Percentiles rank a stretch among this genome's conserved stretches.
These are phyloP conservation scores for Rambutsinella grinnellia DNA, from an alignment of 2,888 invertebrate species.

Conservation along the genomic window DNA sequence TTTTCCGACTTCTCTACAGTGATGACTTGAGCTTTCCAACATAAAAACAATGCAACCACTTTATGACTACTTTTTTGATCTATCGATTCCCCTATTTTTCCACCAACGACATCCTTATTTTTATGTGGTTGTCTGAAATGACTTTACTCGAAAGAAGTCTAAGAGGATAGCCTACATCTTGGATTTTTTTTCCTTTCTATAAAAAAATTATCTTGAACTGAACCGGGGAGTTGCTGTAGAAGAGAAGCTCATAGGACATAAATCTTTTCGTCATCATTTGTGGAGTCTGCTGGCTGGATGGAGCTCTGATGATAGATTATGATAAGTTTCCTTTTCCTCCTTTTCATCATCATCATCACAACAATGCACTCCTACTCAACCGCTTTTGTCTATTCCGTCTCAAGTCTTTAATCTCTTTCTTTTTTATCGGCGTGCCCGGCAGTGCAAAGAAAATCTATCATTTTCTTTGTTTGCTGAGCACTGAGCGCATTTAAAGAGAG, in stretches of 20 bases:
- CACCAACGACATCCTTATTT: constrained; percentile 23
- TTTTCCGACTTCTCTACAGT: too few relatives aligned
- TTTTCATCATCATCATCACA: too few relatives aligned
- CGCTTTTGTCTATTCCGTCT: too few relatives aligned
- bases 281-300: not conserved
- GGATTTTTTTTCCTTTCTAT: not conserved
- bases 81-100: constrained; percentile 6
- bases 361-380: too few relatives aligned
- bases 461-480: too few relatives aligned
- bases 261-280: not conserved
- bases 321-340: constrained; percentile 20
- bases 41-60: not conserved
- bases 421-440: too few relatives aligned
- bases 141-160: not conserved
- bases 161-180: not conserved
- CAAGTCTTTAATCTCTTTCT: too few relatives aligned
- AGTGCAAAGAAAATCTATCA: too few relatives aligned
- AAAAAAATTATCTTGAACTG: not conserved
- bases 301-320: constrained; percentile 24
- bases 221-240: not conserved
- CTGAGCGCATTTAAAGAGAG: too few relatives aligned
- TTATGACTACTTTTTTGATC: constrained; percentile 15
- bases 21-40: too few relatives aligned
- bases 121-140: constrained; percentile 1
- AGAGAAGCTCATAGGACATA: not conserved